Evolutionary conservation across 2,113 vertebrate genomes (phyloP).

Genomic region (Corythoichthys haematopterus): DNA sequence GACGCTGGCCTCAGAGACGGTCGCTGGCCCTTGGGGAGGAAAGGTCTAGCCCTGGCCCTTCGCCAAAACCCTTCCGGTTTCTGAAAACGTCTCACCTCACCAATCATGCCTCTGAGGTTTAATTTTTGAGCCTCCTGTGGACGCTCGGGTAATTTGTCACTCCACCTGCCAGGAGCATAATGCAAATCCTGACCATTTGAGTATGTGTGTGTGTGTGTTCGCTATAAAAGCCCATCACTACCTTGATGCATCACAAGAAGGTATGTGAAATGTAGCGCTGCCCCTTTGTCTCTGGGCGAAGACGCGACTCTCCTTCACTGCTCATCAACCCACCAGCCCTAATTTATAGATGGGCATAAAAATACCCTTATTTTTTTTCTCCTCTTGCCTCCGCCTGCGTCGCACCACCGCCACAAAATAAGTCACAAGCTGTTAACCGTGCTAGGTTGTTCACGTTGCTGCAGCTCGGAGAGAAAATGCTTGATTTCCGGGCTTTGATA

Average conservation of each 20-base stretch:
- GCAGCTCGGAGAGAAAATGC: neutral
- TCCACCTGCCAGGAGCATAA: constrained; percentile 74
- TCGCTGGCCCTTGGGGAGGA: constrained; percentile 45
- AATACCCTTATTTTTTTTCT: constrained; percentile 54
- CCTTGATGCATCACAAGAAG: neutral
- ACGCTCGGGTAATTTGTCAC: constrained; percentile 73
- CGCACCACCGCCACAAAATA: constrained; percentile 61
- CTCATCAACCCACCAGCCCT: constrained; percentile 67
- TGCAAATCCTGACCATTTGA: constrained; percentile 67
- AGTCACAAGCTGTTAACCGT: constrained; percentile 69
- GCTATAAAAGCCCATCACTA: neutral
- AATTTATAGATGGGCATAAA: constrained; percentile 74
- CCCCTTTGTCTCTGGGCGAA: constrained; percentile 33
- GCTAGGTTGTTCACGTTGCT: constrained; percentile 12
- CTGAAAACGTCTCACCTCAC: constrained; percentile 37
- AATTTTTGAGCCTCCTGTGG: constrained; percentile 56
- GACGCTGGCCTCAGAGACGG: constrained; percentile 54
- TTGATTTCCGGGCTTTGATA: neutral
- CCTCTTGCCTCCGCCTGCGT: constrained; percentile 47
- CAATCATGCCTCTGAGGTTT: constrained; percentile 34
- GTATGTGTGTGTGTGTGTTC: constrained; percentile 12
- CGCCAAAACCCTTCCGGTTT: constrained; percentile 50
- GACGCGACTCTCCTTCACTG: constrained; percentile 70
- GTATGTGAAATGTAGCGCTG: constrained; percentile 10
- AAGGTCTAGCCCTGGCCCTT: constrained; percentile 45